Evolutionary conservation across 2,888 invertebrate genomes (phyloP).

Genomic region (Megalurothrips usitatus): DNA sequence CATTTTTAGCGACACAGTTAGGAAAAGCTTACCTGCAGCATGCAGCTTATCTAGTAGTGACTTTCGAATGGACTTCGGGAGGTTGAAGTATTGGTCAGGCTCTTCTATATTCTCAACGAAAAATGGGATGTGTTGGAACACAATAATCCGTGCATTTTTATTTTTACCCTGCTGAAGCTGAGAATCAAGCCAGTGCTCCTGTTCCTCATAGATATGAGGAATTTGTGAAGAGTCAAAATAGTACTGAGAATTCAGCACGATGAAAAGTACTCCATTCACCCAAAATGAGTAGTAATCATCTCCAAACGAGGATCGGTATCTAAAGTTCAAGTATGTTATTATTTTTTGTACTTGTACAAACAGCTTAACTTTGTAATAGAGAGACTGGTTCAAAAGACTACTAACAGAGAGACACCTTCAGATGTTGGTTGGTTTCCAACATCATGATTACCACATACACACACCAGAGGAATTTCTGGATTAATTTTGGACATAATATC

Average conservation of each 20-base stretch:
- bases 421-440: conserved; percentile 49
- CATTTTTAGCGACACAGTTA: not conserved
- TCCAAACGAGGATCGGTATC: conserved; percentile 44
- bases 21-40: conserved; percentile 42
- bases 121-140: conserved; percentile 51
- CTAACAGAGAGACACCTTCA: conserved; percentile 43
- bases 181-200: conserved; percentile 47
- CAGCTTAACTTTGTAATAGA: not conserved
- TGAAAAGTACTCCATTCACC: conserved; percentile 49
- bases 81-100: conserved; percentile 45
- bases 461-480: conserved; percentile 48
- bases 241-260: conserved; percentile 51
- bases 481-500: conserved; percentile 45
- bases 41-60: conserved; percentile 46
- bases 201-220: conserved; percentile 43
- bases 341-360: not conserved
- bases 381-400: conserved; percentile 29
- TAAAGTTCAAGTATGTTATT: conserved; percentile 33
- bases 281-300: conserved; percentile 52
- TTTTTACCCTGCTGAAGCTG: conserved; percentile 41
- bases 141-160: conserved; percentile 41
- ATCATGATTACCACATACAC: conserved; percentile 54
- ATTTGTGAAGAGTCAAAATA: conserved; percentile 40
- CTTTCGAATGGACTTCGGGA: conserved; percentile 42
- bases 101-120: conserved; percentile 45